A percentile compares a stretch with the other conserved stretches of the same genome.
Evolutionary conservation across 2,113 vertebrate species (phyloP).

Genomic region (Corythoichthys intestinalis): DNA sequence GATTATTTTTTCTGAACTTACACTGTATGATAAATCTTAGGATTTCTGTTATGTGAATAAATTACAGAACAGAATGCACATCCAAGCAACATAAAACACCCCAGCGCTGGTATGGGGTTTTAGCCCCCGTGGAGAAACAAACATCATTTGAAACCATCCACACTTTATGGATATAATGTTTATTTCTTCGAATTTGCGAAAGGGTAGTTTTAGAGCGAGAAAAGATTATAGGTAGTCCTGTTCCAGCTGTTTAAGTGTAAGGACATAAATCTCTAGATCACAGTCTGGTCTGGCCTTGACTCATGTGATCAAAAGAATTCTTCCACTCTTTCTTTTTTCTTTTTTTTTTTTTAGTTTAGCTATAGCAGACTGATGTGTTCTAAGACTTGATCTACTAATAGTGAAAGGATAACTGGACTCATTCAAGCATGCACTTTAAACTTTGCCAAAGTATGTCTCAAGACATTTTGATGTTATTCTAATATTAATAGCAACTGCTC

Average conservation of each 20-base stretch:
- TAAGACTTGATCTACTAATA: neutral
- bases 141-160: neutral
- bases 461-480: neutral
- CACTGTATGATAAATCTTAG: neutral
- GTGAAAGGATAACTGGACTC: neutral
- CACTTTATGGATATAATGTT: neutral
- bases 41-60: neutral
- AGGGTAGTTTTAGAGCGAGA: neutral
- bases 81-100: neutral
- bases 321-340: neutral
- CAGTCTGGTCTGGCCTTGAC: conserved; percentile 11
- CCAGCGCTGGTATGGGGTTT: neutral
- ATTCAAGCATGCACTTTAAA: neutral
- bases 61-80: neutral
- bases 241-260: neutral
- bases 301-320: conserved; percentile 15
- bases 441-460: neutral
- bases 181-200: neutral
- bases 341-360: neutral
- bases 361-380: neutral
- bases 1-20: neutral
- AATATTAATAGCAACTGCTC: neutral
- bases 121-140: neutral
- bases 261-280: conserved; percentile 8
- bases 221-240: neutral